Conservation (phyloP, 2,113 vertebrate genomes). For the Eurypyga helias region DNA sequence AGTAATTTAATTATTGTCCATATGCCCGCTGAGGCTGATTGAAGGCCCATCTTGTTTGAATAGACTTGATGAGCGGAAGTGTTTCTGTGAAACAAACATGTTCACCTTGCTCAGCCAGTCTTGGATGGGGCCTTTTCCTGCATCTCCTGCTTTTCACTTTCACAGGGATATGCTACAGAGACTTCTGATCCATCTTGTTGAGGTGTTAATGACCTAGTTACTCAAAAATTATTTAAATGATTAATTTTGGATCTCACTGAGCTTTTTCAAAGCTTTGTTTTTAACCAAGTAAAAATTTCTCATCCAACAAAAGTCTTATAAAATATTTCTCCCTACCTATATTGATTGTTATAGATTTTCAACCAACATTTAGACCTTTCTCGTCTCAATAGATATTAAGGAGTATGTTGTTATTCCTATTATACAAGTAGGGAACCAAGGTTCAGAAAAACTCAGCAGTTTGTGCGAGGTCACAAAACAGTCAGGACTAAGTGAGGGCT, state of each 20-base stretch:
- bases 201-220: neutral
- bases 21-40: neutral
- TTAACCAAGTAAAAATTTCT: neutral
- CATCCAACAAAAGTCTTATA: neutral
- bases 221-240: neutral
- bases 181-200: neutral
- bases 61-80: neutral
- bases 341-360: neutral
- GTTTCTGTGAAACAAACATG: neutral
- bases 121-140: neutral
- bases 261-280: neutral
- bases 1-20: constrained; percentile 29
- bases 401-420: neutral
- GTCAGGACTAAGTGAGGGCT: neutral
- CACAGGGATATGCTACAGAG: neutral
- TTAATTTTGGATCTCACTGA: neutral
- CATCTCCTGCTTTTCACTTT: neutral
- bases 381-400: neutral
- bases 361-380: neutral
- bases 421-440: neutral
- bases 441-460: neutral
- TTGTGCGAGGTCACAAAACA: neutral
- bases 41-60: neutral
- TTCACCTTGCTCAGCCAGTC: neutral
- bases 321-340: neutral